phyloP scores from a whole-genome alignment of 1,140 invertebrate genomes.

The Babylonia areolata region DNA sequence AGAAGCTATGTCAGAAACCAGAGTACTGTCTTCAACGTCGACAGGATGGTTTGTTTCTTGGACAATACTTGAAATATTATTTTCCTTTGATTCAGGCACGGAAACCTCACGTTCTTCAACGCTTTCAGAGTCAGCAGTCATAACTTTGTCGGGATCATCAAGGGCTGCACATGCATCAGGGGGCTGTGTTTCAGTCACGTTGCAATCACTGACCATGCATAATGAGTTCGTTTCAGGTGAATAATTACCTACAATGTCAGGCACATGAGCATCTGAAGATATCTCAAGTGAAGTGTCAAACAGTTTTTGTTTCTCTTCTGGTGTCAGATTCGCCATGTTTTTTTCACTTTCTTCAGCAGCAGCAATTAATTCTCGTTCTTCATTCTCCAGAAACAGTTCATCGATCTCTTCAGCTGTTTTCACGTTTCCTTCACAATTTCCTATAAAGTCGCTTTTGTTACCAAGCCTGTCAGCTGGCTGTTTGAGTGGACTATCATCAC shows the following conservation, averaged over 20 bases:
- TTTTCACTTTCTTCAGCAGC: slow-evolving; percentile 15
- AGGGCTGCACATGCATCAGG: neutral
- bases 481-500: neutral
- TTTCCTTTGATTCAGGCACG: neutral
- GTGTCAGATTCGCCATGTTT: neutral
- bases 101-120: neutral
- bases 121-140: neutral
- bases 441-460: neutral
- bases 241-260: neutral
- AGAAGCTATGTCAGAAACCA: neutral
- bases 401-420: neutral
- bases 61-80: neutral
- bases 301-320: neutral
- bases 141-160: neutral
- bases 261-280: neutral
- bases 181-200: neutral
- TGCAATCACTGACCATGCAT: neutral
- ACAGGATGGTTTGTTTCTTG: neutral
- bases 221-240: neutral
- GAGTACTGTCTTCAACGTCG: neutral
- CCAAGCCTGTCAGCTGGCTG: neutral
- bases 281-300: neutral
- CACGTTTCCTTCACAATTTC: neutral
- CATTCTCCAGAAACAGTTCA: neutral
- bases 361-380: slow-evolving; percentile 12